Evolutionary conservation across 1,140 invertebrate genomes (phyloP).

Genomic region (Macrobrachium rosenbergii): DNA sequence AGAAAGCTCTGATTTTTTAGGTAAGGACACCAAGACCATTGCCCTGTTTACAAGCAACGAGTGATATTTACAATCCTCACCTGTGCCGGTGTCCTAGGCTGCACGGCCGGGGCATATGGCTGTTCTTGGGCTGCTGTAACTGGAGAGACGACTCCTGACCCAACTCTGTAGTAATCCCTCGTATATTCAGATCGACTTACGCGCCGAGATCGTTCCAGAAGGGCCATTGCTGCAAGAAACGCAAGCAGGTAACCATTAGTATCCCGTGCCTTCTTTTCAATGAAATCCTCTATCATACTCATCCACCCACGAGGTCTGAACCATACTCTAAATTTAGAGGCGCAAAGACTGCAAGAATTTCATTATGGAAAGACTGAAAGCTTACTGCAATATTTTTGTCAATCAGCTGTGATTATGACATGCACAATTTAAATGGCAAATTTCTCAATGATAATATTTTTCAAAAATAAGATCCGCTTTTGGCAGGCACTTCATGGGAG

Average conservation of each 20-base stretch:
- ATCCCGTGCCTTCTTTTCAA: too few species aligned
- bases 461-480: too few species aligned
- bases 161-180: slow-evolving; percentile 25
- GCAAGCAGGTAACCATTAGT: background rate
- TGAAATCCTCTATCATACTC: too few species aligned
- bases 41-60: background rate
- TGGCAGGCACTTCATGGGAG: too few species aligned
- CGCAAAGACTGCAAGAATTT: too few species aligned
- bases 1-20: too few species aligned
- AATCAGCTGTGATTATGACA: background rate
- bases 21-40: background rate
- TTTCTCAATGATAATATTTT: too few species aligned
- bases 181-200: slow-evolving; percentile 38
- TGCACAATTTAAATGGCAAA: too few species aligned
- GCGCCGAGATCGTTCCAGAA: slow-evolving; percentile 22
- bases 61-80: background rate
- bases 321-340: too few species aligned
- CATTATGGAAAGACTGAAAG: too few species aligned
- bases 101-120: slow-evolving; percentile 30
- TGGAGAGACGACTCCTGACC: background rate
- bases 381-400: background rate
- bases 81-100: slow-evolving; percentile 40
- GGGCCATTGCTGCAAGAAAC: background rate
- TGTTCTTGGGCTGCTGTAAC: background rate
- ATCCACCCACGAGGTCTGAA: too few species aligned